These are phyloP conservation scores for Porites australiensis DNA, from an alignment of 64 coral and sea anemone species.

Conservation along the genomic window DNA sequence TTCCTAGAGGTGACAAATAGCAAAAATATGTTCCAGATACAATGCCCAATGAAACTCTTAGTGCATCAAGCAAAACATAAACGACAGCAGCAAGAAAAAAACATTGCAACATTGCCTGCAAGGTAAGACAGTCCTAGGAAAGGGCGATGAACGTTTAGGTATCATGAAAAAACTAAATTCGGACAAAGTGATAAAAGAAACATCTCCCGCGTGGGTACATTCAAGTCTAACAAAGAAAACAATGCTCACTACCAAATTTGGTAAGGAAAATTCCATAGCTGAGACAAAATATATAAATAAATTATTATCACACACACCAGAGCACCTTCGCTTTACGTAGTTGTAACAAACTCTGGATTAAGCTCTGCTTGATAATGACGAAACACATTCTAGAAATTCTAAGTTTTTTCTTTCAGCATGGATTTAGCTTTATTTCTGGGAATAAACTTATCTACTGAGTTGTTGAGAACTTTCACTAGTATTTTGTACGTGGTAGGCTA, in stretches of 20 bases:
- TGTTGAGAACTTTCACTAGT: neutral
- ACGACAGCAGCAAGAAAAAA: too few species aligned
- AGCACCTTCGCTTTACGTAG: neutral
- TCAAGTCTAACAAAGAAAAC: neutral
- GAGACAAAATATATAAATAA: slow-evolving; percentile 12
- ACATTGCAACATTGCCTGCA: neutral
- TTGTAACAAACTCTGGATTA: neutral
- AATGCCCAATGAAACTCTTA: neutral
- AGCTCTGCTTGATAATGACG: neutral
- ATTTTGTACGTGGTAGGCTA: neutral
- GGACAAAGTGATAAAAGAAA: neutral
- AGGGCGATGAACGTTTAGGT: neutral
- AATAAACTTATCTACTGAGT: too few species aligned
- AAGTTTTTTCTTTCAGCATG: too few species aligned
- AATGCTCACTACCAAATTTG: slow-evolving; percentile 16
- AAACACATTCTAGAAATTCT: too few species aligned
- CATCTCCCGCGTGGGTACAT: neutral
- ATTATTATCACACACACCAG: neutral
- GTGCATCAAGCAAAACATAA: neutral
- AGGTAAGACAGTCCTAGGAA: neutral
- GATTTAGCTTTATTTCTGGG: too few species aligned
- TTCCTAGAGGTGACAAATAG: too few species aligned
- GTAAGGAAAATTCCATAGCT: neutral
- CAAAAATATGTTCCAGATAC: neutral
- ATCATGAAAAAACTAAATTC: too few species aligned